phyloP scores from a whole-genome alignment of 1,140 invertebrate genomes.

The Berghia stephanieae region DNA sequence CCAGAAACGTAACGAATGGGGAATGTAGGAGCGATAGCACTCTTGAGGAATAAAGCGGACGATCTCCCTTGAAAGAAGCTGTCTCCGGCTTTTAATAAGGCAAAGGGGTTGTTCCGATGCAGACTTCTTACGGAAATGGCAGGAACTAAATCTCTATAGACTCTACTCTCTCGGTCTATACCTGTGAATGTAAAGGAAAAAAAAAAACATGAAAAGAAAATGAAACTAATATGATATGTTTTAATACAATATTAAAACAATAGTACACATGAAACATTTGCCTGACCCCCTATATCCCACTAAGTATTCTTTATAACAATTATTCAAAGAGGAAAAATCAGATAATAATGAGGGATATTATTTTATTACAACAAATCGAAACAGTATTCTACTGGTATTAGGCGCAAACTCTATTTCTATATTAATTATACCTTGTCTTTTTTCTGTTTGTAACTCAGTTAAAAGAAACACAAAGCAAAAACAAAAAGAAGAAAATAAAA shows the following conservation, averaged over 20 bases:
- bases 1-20: slow-evolving; percentile 93
- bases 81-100: slow-evolving; percentile 35
- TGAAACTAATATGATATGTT: slow-evolving; percentile 14
- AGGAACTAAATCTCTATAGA: slow-evolving; percentile 41
- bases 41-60: slow-evolving; percentile 48
- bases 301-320: no score
- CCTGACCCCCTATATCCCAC: no score
- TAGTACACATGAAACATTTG: no score
- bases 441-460: no score
- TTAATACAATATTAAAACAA: slow-evolving; percentile 8
- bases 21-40: slow-evolving; percentile 42
- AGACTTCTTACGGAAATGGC: slow-evolving; percentile 48
- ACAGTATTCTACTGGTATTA: no score
- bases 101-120: slow-evolving; percentile 38
- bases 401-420: no score
- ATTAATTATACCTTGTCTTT: no score
- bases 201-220: not conserved
- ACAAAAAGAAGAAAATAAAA: no score
- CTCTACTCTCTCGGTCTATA: slow-evolving; percentile 17
- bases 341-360: no score
- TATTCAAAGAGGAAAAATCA: no score
- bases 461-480: no score
- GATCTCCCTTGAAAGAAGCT: slow-evolving; percentile 40
- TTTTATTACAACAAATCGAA: no score
- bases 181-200: not conserved